A percentile compares a stretch with the other conserved stretches of the same genome.
phyloP scores from a whole-genome alignment of 2,113 vertebrate genomes.

The Sinosuthora webbiana region DNA sequence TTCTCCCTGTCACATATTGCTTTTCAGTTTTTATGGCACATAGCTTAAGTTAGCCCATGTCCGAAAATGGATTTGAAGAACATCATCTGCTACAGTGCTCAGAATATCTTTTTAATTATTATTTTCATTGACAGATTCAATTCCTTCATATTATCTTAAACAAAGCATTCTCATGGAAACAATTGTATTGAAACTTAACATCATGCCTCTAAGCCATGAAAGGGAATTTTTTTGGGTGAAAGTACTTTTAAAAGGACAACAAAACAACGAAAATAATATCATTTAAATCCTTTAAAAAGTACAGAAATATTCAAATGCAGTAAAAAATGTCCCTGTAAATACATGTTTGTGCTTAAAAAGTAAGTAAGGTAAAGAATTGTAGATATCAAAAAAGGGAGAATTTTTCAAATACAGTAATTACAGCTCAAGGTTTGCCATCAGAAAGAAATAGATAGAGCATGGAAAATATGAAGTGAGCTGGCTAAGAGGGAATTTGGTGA shows the following conservation, averaged over 20 bases:
- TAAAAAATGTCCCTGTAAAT: background rate
- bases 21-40: background rate
- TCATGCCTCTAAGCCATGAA: background rate
- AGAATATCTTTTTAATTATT: background rate
- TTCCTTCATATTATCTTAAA: background rate
- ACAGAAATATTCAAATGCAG: background rate
- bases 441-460: background rate
- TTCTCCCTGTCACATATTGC: background rate
- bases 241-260: background rate
- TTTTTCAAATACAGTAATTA: background rate
- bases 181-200: background rate
- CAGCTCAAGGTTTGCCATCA: background rate
- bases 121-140: background rate
- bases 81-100: background rate
- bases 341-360: background rate
- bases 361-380: background rate
- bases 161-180: background rate
- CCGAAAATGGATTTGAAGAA: background rate
- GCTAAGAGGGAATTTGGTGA: background rate
- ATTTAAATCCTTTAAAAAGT: background rate
- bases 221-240: background rate
- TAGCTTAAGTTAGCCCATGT: background rate
- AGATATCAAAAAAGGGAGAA: background rate
- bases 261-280: background rate
- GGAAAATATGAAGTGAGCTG: background rate